A percentile compares a stretch with the other conserved stretches of the same genome.
phyloP scores from a whole-genome alignment of 2,113 vertebrate genomes.

The Rana temporaria region DNA sequence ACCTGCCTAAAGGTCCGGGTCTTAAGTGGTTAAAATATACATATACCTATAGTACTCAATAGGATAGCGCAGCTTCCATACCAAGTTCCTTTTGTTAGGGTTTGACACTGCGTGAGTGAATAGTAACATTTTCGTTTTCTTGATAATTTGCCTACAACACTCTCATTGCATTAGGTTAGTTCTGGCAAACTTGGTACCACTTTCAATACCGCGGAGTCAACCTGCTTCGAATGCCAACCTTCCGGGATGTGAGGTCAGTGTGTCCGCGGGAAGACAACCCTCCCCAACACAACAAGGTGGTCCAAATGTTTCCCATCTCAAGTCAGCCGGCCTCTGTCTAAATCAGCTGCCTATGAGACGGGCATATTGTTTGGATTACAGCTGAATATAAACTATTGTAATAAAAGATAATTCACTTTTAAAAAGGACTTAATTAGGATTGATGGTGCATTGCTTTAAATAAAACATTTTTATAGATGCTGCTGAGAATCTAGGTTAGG shows the following conservation, averaged over 20 bases:
- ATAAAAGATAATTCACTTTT: background rate
- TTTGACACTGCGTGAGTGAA: too few species aligned
- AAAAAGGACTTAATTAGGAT: background rate
- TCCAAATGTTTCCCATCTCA: conserved; percentile 31
- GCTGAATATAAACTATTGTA: background rate
- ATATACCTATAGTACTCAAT: too few species aligned
- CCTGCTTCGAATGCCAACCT: background rate
- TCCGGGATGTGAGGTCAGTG: background rate
- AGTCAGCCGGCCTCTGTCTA: background rate
- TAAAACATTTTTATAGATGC: too few species aligned
- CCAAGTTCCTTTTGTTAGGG: too few species aligned
- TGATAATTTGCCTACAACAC: too few species aligned
- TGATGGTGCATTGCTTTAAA: background rate
- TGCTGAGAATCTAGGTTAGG: too few species aligned
- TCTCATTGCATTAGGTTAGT: too few species aligned
- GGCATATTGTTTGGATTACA: conserved; percentile 6
- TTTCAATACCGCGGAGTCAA: background rate
- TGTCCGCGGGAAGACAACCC: background rate
- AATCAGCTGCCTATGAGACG: background rate
- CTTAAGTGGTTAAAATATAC: too few species aligned
- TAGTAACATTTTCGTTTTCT: too few species aligned
- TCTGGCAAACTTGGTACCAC: too few species aligned
- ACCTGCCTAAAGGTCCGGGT: too few species aligned
- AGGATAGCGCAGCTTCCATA: too few species aligned
- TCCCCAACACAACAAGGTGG: background rate